Percentiles rank a stretch among this genome's conserved stretches.
Conservation (phyloP, 2,797 vertebrate genomes). For the Esox masquinongy region DNA sequence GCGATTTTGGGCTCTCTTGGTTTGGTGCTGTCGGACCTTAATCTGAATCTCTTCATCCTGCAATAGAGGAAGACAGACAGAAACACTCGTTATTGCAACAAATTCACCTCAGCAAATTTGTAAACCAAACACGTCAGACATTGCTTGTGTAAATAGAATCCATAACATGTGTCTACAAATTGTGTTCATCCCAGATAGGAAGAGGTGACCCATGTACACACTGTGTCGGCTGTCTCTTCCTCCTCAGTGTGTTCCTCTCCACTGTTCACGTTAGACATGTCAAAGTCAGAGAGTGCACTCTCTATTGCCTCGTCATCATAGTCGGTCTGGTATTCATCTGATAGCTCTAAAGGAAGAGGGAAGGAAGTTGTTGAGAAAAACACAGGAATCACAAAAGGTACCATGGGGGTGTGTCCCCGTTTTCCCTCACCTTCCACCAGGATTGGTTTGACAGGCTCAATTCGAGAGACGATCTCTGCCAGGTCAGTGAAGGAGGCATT, state of each 20-base stretch:
- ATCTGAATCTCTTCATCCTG: conserved; percentile 68
- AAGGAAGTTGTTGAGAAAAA: not conserved
- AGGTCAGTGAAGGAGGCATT: conserved; percentile 93
- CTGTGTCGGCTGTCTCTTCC: conserved; percentile 78
- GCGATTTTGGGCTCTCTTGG: not conserved
- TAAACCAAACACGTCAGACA: not conserved
- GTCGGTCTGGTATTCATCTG: conserved; percentile 90
- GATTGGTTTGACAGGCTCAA: conserved; percentile 83
- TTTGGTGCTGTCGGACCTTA: not conserved
- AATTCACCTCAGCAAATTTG: no score
- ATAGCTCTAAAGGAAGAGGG: conserved; percentile 70
- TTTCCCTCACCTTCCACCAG: conserved; percentile 79
- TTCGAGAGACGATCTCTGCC: conserved; percentile 92
- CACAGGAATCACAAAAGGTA: not conserved
- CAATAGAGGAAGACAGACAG: not conserved
- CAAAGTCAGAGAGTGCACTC: conserved; percentile 70
- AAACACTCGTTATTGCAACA: not conserved
- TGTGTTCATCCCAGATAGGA: not conserved
- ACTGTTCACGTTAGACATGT: conserved; percentile 59
- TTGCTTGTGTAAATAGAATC: not conserved
- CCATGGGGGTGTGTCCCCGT: not conserved
- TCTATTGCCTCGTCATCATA: conserved; percentile 85
- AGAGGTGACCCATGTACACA: conserved; percentile 45
- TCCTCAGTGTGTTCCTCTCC: conserved; percentile 59
- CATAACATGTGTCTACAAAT: no score